Base-by-base conservation (phyloP, 2,113 vertebrate genomes). In the Corythornis vintsioides region DNA sequence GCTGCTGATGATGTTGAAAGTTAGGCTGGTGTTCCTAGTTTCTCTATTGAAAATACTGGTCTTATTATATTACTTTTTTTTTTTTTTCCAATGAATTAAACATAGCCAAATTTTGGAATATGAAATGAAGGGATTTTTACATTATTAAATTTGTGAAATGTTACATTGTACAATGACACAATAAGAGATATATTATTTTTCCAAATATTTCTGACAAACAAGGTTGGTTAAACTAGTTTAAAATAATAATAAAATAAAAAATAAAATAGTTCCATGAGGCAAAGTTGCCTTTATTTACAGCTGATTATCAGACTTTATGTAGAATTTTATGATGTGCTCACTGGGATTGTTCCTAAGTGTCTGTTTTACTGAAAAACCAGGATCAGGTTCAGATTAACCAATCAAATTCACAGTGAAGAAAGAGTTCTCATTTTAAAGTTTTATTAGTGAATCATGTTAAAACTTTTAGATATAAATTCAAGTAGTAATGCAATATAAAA, bases 321-420 rank as follows among this genome's bases (percentile, higher is more conserved):
- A 40, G 7, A 14, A 52, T 61, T 56, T 38, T 85, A 31, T 9
- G 35, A 2, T 28, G n/a, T 25, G 1, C 22, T 65, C 2, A 0
- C 35, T 66, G 35, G 15, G 13, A 40, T 76, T 60, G 13, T 81
- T 60, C 56, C 53, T 67, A 60, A 43, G 22, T 13, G 9, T 65
- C 28, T 56, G 3, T 4, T 67, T 67, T 48, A 50, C 31, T 45
- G 7, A 45, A 42, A 90, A 93, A 78, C 4, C 15, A 47, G n/a
- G 73, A 78, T 26, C 45, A 45, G 6, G 12, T 73, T 74, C n/a
- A 47, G 29, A 59, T 78, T 59, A 69, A 7, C 19, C 47, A 77
- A 73, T 21, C 35, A 52, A 67, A 63, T 18, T 47, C 55, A 40
- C 12, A 26, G 17, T 35, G 18, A 69, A 83, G 35, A 88, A 89